Percentiles rank a stretch among this genome's conserved stretches.
Evolutionary conservation across 1,140 invertebrate species (phyloP).

Genomic region (Diuraphis noxia): DNA sequence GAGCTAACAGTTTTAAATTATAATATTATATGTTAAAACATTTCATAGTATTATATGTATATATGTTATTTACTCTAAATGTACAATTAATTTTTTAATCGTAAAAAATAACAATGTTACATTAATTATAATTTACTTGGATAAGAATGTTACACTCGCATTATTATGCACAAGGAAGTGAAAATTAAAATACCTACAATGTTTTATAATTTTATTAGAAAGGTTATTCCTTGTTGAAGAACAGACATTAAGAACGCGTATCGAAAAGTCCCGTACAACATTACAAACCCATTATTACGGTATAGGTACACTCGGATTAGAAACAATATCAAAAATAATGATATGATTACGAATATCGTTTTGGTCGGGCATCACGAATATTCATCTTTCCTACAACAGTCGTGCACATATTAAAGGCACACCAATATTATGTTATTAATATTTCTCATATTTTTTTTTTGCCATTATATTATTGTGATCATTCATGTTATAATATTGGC

Average conservation of each 20-base stretch:
- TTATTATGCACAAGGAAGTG: constrained; percentile 4
- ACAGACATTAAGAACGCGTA: neutral
- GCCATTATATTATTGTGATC: neutral
- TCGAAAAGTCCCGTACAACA: neutral
- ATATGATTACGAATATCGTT: neutral
- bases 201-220: neutral
- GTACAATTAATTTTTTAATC: neutral
- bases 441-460: neutral
- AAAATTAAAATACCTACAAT: constrained; percentile 1
- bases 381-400: constrained; percentile 1
- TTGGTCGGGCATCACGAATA: constrained; percentile 30
- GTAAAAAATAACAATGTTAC: neutral
- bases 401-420: neutral
- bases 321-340: neutral
- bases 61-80: neutral
- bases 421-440: neutral
- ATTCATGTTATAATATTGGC: neutral
- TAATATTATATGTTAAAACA: neutral
- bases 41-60: neutral
- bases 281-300: constrained; percentile 24
- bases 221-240: neutral
- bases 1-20: neutral
- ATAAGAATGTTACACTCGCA: neutral
- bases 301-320: neutral
- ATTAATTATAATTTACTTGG: neutral